These are phyloP conservation scores for Rapana venosa DNA, from an alignment of 2,888 invertebrate genomes.

Conservation along the genomic window DNA sequence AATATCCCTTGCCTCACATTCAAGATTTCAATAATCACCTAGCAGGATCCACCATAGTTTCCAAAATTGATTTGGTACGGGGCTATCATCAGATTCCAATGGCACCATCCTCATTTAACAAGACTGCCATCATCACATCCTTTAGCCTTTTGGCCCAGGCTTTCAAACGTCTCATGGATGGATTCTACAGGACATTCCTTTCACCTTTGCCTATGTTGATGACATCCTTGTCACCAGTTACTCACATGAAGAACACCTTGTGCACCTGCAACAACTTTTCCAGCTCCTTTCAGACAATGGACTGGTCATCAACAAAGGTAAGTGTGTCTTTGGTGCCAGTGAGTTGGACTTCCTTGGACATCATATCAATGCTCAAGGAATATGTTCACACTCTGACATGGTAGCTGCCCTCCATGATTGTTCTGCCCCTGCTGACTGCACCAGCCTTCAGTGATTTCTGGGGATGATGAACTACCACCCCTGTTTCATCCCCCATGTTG, in stretches of 20 bases:
- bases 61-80: slow-evolving; percentile 49
- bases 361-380: slow-evolving; percentile 22
- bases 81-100: slow-evolving; percentile 41
- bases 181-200: slow-evolving; percentile 29
- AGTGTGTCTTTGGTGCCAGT: slow-evolving; percentile 39
- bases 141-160: slow-evolving; percentile 35
- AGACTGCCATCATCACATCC: slow-evolving; percentile 34
- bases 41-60: slow-evolving; percentile 49
- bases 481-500: slow-evolving; percentile 31
- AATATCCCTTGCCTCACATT: slow-evolving; percentile 49
- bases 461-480: slow-evolving; percentile 45
- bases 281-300: slow-evolving; percentile 38
- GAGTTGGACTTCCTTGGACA: slow-evolving; percentile 42
- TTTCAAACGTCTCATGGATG: slow-evolving; percentile 40
- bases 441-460: slow-evolving; percentile 36
- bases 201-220: slow-evolving; percentile 31
- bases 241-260: background rate
- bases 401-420: slow-evolving; percentile 29
- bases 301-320: slow-evolving; percentile 38
- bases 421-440: slow-evolving; percentile 23
- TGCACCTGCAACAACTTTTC: slow-evolving; percentile 4
- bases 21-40: slow-evolving; percentile 48
- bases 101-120: slow-evolving; percentile 27
- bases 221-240: slow-evolving; percentile 24
- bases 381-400: slow-evolving; percentile 27